phyloP scores from a whole-genome alignment of 1,140 invertebrate species.

The Drosophila aff. region DNA sequence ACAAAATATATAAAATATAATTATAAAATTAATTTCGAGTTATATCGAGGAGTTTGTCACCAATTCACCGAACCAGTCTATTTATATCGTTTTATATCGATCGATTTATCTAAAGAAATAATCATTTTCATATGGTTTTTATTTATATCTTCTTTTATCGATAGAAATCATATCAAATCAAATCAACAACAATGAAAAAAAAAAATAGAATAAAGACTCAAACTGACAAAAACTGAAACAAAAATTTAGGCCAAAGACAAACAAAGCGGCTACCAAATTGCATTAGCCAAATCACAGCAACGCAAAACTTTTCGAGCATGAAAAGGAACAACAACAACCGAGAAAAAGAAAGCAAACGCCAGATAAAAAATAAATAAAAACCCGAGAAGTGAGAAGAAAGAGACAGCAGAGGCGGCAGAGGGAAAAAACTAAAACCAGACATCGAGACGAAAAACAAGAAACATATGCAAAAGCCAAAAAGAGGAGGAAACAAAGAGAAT shows the following conservation, averaged over 20 bases:
- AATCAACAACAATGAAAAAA: conserved; percentile 14
- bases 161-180: conserved; percentile 13
- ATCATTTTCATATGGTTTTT: not conserved
- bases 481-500: conserved; percentile 36
- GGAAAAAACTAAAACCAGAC: conserved; percentile 32
- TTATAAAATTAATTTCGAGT: too few relatives aligned
- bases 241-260: conserved; percentile 76
- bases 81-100: too few relatives aligned
- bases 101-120: not conserved
- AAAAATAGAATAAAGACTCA: conserved; percentile 10
- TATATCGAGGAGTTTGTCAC: not conserved
- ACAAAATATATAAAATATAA: too few relatives aligned
- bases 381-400: conserved; percentile 12
- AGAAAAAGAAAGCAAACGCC: conserved; percentile 60
- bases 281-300: conserved; percentile 77
- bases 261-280: conserved; percentile 77
- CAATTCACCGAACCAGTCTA: not conserved
- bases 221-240: conserved; percentile 28
- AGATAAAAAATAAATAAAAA: conserved; percentile 34
- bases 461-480: conserved; percentile 57
- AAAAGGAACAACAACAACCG: conserved; percentile 34
- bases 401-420: conserved; percentile 13
- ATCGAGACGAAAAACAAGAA: conserved; percentile 52
- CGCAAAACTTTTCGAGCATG: conserved; percentile 72
- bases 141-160: not conserved